phyloP scores from a whole-genome alignment of 2,797 vertebrate species.

The Sebastes hopkinsi region DNA sequence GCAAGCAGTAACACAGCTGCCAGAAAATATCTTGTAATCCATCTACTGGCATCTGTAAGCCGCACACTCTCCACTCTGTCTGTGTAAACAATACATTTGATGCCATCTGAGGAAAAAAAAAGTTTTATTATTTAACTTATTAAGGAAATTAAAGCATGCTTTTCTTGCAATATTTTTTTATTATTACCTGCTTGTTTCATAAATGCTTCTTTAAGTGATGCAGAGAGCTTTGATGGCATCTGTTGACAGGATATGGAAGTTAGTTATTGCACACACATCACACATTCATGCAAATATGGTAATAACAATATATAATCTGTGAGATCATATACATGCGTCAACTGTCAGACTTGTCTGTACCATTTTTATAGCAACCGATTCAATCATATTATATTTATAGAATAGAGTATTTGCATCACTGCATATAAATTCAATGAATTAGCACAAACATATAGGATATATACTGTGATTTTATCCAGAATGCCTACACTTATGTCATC shows the following conservation, averaged over 20 bases:
- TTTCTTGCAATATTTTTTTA: not conserved
- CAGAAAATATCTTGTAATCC: conserved; percentile 30
- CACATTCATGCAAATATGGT: not conserved
- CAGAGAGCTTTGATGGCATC: conserved; percentile 8
- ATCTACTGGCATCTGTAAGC: conserved; percentile 8
- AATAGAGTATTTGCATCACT: not conserved
- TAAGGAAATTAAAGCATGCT: not conserved
- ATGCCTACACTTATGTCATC: not conserved
- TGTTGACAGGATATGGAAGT: conserved; percentile 21
- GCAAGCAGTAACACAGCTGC: conserved; percentile 46
- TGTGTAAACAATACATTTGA: not conserved
- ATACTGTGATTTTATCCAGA: not conserved
- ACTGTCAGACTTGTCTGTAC: not conserved
- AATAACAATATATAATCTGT: not conserved
- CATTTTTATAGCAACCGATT: not conserved
- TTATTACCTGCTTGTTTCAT: conserved; percentile 44
- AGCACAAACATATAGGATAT: not conserved
- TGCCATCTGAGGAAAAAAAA: not conserved
- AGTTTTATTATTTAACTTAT: not conserved
- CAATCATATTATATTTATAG: not conserved
- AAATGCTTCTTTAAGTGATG: conserved; percentile 1
- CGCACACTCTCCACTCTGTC: not conserved
- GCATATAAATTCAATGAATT: not conserved
- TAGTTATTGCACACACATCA: not conserved
- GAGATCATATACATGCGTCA: not conserved